Evolutionary conservation across 2,113 vertebrate species (phyloP).

Genomic region (Bujurquina vittata): DNA sequence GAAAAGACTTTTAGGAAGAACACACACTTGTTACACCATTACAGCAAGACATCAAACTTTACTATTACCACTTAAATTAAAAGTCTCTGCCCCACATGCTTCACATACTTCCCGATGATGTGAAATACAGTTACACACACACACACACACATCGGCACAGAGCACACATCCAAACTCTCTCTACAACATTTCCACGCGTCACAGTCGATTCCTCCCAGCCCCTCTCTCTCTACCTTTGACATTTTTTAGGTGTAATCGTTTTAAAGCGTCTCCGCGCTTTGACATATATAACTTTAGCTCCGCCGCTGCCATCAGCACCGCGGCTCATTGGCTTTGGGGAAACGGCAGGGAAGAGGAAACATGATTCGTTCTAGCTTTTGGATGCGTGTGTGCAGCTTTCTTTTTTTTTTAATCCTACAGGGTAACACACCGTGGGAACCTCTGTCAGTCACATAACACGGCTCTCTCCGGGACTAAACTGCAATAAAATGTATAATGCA

Average conservation of each 20-base stretch:
- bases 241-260: conserved; percentile 78
- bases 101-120: not conserved
- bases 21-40: not conserved
- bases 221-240: conserved; percentile 58
- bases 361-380: conserved; percentile 88
- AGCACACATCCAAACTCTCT: conserved; percentile 4
- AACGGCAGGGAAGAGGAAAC: conserved; percentile 77
- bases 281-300: conserved; percentile 75
- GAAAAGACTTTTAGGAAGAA: not conserved
- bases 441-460: conserved; percentile 82
- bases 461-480: conserved; percentile 54
- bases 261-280: conserved; percentile 73
- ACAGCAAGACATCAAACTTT: not conserved
- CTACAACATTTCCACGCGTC: conserved; percentile 65
- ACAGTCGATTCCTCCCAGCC: conserved; percentile 49
- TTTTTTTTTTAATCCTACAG: conserved; percentile 77
- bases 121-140: not conserved
- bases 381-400: not conserved
- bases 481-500: conserved; percentile 16
- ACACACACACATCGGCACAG: not conserved
- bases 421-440: conserved; percentile 86
- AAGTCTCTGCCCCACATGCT: not conserved
- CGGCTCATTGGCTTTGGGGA: conserved; percentile 63
- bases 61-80: not conserved
- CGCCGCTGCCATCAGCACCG: conserved; percentile 52